Conservation (phyloP, 1,140 invertebrate species). For the Formica exsecta region DNA sequence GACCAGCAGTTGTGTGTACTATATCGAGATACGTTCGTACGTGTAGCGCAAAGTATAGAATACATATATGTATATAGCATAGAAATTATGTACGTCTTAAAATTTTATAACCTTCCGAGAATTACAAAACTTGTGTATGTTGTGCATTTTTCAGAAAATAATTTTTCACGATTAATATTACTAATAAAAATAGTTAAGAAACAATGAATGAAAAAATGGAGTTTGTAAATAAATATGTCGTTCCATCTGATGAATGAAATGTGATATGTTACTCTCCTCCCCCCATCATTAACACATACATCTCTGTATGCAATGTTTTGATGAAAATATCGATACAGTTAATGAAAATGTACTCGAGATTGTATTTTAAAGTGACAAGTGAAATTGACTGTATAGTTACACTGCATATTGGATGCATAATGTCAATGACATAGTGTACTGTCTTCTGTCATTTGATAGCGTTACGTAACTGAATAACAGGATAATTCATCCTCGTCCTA, state of each 20-base stretch:
- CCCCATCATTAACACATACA: neutral
- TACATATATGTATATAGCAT: too few relatives aligned
- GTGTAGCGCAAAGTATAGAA: too few relatives aligned
- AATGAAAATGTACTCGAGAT: slow-evolving; percentile 28
- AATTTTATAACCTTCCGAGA: neutral
- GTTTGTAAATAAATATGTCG: neutral
- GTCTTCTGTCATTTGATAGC: slow-evolving; percentile 48
- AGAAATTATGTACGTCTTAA: neutral
- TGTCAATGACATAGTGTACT: slow-evolving; percentile 48
- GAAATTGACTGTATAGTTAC: slow-evolving; percentile 33
- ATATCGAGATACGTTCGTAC: neutral
- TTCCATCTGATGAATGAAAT: neutral
- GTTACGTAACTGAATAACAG: slow-evolving; percentile 49
- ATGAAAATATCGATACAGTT: slow-evolving; percentile 4
- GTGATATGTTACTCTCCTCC: neutral
- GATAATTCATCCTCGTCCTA: slow-evolving; percentile 43
- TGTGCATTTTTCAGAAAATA: neutral
- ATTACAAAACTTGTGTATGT: neutral
- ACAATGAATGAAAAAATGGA: neutral
- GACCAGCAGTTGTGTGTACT: slow-evolving; percentile 6
- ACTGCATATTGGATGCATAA: slow-evolving; percentile 1
- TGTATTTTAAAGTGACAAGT: slow-evolving; percentile 8
- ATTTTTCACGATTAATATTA: neutral
- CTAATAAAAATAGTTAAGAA: neutral
- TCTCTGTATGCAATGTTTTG: neutral